Percentiles rank a stretch among this genome's conserved stretches.
Evolutionary conservation across 2,888 invertebrate genomes (phyloP).

Genomic region (Helicoverpa assulta): DNA sequence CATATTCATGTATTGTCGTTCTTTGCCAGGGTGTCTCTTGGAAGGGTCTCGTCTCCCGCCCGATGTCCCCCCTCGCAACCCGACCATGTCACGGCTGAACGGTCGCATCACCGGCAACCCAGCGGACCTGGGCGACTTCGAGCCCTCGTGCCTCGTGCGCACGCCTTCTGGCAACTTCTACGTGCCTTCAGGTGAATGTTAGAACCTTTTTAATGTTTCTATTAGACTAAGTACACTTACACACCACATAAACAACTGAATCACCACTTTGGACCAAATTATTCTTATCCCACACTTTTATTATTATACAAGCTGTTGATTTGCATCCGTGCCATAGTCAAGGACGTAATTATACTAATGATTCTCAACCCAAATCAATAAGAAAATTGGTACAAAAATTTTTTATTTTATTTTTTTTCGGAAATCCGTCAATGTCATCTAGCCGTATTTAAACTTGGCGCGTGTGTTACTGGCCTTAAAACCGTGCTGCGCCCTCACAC

Average conservation of each 20-base stretch:
- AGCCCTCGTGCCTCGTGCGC: conserved; percentile 97
- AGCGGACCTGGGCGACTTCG: conserved; percentile 94
- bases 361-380: no score
- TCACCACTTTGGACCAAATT: no score
- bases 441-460: no score
- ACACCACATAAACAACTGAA: conserved; percentile 2
- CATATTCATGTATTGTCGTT: conserved; percentile 3
- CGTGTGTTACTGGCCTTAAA: no score
- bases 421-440: no score
- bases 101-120: conserved; percentile 96
- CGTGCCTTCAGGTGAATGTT: conserved; percentile 94
- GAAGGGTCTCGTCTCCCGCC: conserved; percentile 96
- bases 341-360: no score
- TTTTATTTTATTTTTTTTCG: no score
- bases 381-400: no score
- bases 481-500: no score
- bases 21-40: conserved; percentile 94
- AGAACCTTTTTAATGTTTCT: conserved; percentile 58
- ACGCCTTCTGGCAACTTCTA: conserved; percentile 98
- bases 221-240: conserved; percentile 37
- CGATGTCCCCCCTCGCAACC: conserved; percentile 96
- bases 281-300: no score
- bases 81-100: conserved; percentile 97
- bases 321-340: no score
- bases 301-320: no score